Evolutionary conservation across 2,888 invertebrate species (phyloP).

Genomic region (Nomada flava): DNA sequence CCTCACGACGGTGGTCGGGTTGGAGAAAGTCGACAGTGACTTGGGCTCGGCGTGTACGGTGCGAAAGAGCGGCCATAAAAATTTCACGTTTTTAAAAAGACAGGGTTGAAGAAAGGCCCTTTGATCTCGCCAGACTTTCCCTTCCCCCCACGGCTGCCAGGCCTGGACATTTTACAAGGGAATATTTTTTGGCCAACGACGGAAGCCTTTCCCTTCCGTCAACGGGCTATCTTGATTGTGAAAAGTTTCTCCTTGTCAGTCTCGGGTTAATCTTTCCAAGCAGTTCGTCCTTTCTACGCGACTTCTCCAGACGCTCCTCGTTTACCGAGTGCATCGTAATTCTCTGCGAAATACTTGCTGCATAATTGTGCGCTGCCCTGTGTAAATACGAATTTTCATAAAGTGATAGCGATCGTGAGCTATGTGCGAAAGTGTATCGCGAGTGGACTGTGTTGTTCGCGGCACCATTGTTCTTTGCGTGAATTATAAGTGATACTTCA

Average conservation of each 20-base stretch:
- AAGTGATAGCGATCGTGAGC: conserved; percentile 9
- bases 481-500: background rate
- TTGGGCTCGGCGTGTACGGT: conserved; percentile 29
- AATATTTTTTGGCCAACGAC: conserved; percentile 68
- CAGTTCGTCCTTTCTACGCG: conserved; percentile 30
- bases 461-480: background rate
- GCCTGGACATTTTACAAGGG: conserved; percentile 41
- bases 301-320: conserved; percentile 8
- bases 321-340: background rate
- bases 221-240: conserved; percentile 53
- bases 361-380: background rate
- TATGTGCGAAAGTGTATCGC: conserved; percentile 11
- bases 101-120: conserved; percentile 69
- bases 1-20: conserved; percentile 21
- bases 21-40: conserved; percentile 42
- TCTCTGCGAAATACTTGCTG: background rate
- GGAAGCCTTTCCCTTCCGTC: conserved; percentile 72
- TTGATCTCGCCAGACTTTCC: conserved; percentile 64
- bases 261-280: conserved; percentile 33
- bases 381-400: conserved; percentile 15
- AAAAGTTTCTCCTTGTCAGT: conserved; percentile 55
- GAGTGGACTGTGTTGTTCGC: background rate
- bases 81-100: conserved; percentile 75
- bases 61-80: conserved; percentile 76
- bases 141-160: conserved; percentile 37